Base-by-base conservation (phyloP, 2,888 invertebrate genomes). In the Digitonthophagus gazella region DNA sequence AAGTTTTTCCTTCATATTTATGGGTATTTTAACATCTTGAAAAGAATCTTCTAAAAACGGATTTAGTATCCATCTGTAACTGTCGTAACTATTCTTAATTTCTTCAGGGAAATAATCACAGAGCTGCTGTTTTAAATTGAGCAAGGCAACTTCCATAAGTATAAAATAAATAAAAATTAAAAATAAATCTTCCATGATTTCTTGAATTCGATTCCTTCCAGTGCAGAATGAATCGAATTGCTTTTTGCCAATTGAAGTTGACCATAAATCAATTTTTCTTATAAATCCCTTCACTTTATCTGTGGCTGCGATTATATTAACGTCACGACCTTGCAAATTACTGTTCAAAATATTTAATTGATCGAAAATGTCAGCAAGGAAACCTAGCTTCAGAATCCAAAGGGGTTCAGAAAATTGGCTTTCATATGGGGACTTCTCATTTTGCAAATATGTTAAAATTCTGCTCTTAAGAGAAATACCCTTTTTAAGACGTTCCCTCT, bases 211-310 rank as follows among this genome's bases (percentile, higher is more conserved):
- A n/a, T n/a, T n/a, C n/a, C n/a, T n/a, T n/a, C n/a, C n/a, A n/a
- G n/a, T 54, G 63, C 54, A 63, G 67, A 67, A 67, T 67, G 44
- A 67, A 63, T 67, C 55, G 20, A 64, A 61, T 20, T 61, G 15
- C n/a, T 64, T 67, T 54, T 67, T 63, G 16, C 63, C 55, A 67
- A 58, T 58, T 58, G 15, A 58, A 58, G 15, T 58, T 15, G 15
- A 14, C 58, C 58, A 58, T 58, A 15, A 58, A 15, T 15, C 58
- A 58, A 58, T 5, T 58, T 56, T 56, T 56, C 56, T 3, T 56
- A 56, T 56, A 56, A 56, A 56, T 56, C 6, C 58, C 14, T 58
- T 58, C 15, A 58, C 18, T 58, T 58, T 58, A 15, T 58, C 8
- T 58, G 58, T 15, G 58, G 58, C 1, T 58, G 18, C 15, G 2